Evolutionary conservation across 2,888 invertebrate species (phyloP), one percentile per base, ranked within the genome.

Genomic region (Pterostichus niger): DNA sequence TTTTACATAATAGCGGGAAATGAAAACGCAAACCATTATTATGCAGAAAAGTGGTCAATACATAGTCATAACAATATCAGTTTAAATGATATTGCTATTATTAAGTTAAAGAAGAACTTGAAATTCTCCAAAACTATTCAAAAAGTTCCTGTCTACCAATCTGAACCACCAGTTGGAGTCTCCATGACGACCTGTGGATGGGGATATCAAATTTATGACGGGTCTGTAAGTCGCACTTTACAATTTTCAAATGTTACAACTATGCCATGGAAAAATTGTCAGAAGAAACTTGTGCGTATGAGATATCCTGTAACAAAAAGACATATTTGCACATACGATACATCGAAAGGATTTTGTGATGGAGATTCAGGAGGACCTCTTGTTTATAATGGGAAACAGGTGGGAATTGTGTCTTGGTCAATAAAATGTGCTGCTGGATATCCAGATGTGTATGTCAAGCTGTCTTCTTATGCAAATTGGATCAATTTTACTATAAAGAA

Each of bases 381-480:
- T n/a, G 56, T 56, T n/a, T 56, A 56, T 17, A 13, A 24, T 17
- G 56, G 56, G 0, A 56, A 13, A 15, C 56, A 56, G 15, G 56
- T 56, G 5, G 56, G 56, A 24, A 13, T 56, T 56, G 56, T 56
- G 15, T 56, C 56, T 56, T 56, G 56, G 56, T 6, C 56, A 1
- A 15, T 13, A 17, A 3, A 6, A 0, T 56, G 56, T 56, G 56
- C 56, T 5, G 56, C 7, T 49, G 49, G 49, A 6, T 56, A 9
- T 15, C 56, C 56, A 10, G 56, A 56, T 15, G 56, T 56, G n/a
- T 56, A 56, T 56, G 56, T 56, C 17, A 56, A 56, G 9, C 13
- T 56, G 17, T 24, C 17, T 6, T 6, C 56, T 13, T 56, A 56
- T 56, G 10, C 15, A 5, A 13, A 56, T 3, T 56, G 56, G 44